Evolutionary conservation across 2,888 invertebrate genomes (phyloP), one percentile per base, ranked within the genome.

Genomic region (Drosophila kambysellisi): DNA sequence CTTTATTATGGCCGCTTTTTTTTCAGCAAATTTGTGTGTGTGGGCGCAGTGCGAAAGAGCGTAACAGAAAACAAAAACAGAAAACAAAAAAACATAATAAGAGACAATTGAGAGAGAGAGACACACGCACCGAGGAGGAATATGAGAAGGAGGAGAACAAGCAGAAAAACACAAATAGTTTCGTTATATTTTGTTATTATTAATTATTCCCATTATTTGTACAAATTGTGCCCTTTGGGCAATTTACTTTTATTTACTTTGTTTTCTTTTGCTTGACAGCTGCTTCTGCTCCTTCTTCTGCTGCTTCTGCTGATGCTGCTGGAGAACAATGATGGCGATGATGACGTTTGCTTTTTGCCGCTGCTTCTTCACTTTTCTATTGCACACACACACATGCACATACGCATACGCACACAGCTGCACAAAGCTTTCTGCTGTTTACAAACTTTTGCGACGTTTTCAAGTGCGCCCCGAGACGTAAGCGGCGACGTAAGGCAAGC

Each of bases 401-500:
- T 63, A 50, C 39, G 53, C 50, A 20, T 63, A 81, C 81, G 60
- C 66, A 81, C 66, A 78, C 77, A 78, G 63, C 46, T 64, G 60
- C 82, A 69, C 67, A 54, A 70, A 82, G 80, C 83, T 86, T 83
- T 83, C 67, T 82, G 88, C 86, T 83, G 84, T 85, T 85, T 85
- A 85, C 84, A 85, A 85, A 90, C 89, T 85, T 85, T 85, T 85
- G 84, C 91, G 91, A 90, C 91, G 84, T 89, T 85, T 84, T 83
- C 87, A 90, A 90, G 81, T 88, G 84, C 89, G 88, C 87, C 79
- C 70, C 79, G 63, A 72, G 67, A 70, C 70, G 73, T 69, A 52
- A 25, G 69, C 69, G 69, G 81, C 70, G 78, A 68, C 70, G 88
- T 64, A 52, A 58, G 57, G 58, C 61, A 73, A 53, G 52, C 35